phyloP scores from a whole-genome alignment of 2,113 vertebrate genomes.

The Rostratula benghalensis region DNA sequence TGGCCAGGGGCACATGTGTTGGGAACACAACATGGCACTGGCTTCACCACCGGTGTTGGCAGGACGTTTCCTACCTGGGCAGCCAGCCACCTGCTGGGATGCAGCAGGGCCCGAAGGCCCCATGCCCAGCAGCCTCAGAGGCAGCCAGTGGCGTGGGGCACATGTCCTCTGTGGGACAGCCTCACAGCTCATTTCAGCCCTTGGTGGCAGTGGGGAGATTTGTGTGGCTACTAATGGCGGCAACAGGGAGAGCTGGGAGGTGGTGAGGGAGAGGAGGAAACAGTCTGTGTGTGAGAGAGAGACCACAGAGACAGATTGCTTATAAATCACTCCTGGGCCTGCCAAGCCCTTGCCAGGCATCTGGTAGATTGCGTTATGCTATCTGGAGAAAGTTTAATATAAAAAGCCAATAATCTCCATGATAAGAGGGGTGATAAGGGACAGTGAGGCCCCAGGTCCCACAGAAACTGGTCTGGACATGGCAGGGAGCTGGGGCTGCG shows the following conservation, averaged over 20 bases:
- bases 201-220: not conserved
- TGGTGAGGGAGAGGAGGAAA: not conserved
- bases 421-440: constrained; percentile 4
- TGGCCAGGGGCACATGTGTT: rapidly evolving
- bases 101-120: not conserved
- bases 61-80: too few species aligned
- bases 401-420: not conserved
- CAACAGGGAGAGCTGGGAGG: not conserved
- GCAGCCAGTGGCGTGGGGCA: rapidly evolving
- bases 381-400: constrained; percentile 43
- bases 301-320: not conserved
- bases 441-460: not conserved
- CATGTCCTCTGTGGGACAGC: rapidly evolving
- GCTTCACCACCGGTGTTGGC: not conserved
- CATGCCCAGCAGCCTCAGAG: not conserved
- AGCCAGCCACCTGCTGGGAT: rapidly evolving
- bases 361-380: not conserved
- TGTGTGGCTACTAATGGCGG: not conserved
- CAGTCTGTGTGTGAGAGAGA: not conserved
- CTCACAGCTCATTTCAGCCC: not conserved
- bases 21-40: rapidly evolving
- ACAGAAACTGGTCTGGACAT: not conserved
- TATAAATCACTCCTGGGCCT: not conserved
- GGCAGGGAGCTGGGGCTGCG: not conserved
- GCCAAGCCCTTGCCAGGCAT: not conserved